Conservation (phyloP, 1,140 invertebrate genomes). For the Meloidogyne exigua region DNA sequence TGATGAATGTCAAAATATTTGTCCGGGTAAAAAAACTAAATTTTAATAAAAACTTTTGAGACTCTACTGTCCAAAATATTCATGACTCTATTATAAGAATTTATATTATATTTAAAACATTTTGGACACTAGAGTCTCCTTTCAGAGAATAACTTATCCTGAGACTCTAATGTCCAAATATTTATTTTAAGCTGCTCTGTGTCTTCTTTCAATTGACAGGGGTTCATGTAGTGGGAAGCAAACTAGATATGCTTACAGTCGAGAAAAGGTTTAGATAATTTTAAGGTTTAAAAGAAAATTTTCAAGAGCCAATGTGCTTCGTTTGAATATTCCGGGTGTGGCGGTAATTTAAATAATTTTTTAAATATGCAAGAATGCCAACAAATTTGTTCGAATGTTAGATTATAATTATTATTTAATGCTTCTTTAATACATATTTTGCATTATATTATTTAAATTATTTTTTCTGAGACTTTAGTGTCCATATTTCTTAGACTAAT, state of each 20-base stretch:
- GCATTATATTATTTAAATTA: too few relatives aligned
- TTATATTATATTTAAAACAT: too few relatives aligned
- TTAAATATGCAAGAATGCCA: slow-evolving; percentile 28
- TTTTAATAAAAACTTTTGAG: not conserved
- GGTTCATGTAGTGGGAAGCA: slow-evolving; percentile 58
- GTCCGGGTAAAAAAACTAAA: too few relatives aligned
- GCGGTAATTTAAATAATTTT: slow-evolving; percentile 61
- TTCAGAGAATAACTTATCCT: too few relatives aligned
- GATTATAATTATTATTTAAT: not conserved
- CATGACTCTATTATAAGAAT: too few relatives aligned
- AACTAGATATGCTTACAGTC: slow-evolving; percentile 60
- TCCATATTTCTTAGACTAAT: too few relatives aligned
- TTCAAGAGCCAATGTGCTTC: slow-evolving; percentile 57
- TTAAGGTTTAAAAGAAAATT: not conserved
- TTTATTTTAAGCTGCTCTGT: slow-evolving; percentile 55
- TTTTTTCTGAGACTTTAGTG: too few relatives aligned
- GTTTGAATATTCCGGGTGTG: slow-evolving; percentile 63
- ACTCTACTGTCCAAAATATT: not conserved
- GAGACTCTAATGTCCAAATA: too few relatives aligned
- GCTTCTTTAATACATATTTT: too few relatives aligned
- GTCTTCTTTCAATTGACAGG: slow-evolving; percentile 58
- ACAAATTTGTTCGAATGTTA: slow-evolving; percentile 18
- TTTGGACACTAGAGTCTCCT: too few relatives aligned
- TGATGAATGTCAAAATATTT: too few relatives aligned
- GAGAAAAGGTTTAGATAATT: slow-evolving; percentile 48